Conservation (phyloP, 2,797 vertebrate genomes). For the Tympanoctomys barrerae region DNA sequence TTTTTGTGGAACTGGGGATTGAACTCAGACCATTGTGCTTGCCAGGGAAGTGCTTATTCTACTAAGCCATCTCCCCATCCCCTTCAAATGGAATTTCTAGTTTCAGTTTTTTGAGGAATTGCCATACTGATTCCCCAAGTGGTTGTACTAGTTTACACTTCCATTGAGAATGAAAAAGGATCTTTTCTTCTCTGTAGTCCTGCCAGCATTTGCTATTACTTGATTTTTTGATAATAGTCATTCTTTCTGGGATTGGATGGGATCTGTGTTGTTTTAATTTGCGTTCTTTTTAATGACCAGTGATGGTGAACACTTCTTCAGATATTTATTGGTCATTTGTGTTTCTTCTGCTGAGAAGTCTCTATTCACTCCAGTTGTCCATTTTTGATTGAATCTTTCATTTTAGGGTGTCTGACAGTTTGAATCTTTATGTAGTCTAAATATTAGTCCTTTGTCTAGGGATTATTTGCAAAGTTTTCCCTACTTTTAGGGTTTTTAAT, state of each 20-base stretch:
- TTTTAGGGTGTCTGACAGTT: background rate
- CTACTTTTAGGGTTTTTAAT: background rate
- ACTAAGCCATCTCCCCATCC: too few species aligned
- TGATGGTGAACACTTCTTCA: background rate
- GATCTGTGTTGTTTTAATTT: background rate
- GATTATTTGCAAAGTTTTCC: background rate
- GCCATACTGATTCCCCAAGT: background rate
- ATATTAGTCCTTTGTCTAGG: background rate
- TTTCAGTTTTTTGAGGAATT: background rate
- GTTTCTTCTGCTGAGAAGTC: too few species aligned
- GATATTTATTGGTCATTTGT: too few species aligned
- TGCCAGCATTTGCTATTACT: background rate
- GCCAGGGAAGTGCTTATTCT: too few species aligned
- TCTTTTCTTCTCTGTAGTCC: background rate
- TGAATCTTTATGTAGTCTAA: background rate
- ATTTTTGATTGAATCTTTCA: background rate
- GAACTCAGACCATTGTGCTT: too few species aligned
- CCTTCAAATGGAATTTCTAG: background rate
- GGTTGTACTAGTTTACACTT: background rate
- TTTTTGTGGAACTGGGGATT: too few species aligned
- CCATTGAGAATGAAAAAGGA: background rate
- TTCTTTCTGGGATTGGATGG: background rate
- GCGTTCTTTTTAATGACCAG: background rate
- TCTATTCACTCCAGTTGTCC: background rate
- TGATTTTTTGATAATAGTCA: background rate